Conservation (phyloP, 1,140 invertebrate genomes). For the Gerris buenoi region DNA sequence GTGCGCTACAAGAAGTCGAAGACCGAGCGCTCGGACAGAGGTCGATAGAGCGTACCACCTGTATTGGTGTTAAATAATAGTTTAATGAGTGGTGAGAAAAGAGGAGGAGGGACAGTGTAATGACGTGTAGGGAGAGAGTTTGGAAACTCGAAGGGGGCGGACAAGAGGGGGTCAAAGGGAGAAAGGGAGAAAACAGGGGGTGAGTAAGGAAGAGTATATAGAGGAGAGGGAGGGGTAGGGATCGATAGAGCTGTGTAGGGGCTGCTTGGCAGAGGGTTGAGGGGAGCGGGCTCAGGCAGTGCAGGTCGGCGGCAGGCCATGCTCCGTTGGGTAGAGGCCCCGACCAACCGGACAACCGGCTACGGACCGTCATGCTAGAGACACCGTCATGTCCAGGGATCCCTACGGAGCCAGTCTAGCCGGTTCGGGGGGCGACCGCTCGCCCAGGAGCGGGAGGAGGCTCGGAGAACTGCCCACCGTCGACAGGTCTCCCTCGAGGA, state of each 20-base stretch:
- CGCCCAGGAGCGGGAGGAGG: conserved; percentile 43
- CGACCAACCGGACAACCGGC: neutral
- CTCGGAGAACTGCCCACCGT: conserved; percentile 60
- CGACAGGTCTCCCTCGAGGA: conserved; percentile 63
- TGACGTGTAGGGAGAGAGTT: conserved; percentile 1
- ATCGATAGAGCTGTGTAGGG: conserved; percentile 7
- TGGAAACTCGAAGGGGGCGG: neutral
- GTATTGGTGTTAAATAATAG: too few relatives aligned
- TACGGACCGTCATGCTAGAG: neutral
- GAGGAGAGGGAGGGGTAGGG: conserved; percentile 12
- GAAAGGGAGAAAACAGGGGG: conserved; percentile 13
- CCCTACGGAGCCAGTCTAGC: conserved; percentile 43
- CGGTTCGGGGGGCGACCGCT: conserved; percentile 38
- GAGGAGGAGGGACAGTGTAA: conserved; percentile 7
- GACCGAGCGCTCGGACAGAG: too few relatives aligned
- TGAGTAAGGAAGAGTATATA: neutral
- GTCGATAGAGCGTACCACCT: too few relatives aligned
- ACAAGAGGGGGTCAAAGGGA: too few relatives aligned
- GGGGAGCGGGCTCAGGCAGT: conserved; percentile 4
- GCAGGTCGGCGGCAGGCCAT: neutral
- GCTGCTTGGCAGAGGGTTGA: conserved; percentile 6
- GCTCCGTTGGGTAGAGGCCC: conserved; percentile 4
- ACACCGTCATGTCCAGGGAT: conserved; percentile 46
- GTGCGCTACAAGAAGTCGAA: too few relatives aligned
- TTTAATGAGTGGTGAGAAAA: neutral